These are phyloP conservation scores for Anthonomus grandis DNA, from an alignment of 1,140 invertebrate genomes.

Conservation along the genomic window DNA sequence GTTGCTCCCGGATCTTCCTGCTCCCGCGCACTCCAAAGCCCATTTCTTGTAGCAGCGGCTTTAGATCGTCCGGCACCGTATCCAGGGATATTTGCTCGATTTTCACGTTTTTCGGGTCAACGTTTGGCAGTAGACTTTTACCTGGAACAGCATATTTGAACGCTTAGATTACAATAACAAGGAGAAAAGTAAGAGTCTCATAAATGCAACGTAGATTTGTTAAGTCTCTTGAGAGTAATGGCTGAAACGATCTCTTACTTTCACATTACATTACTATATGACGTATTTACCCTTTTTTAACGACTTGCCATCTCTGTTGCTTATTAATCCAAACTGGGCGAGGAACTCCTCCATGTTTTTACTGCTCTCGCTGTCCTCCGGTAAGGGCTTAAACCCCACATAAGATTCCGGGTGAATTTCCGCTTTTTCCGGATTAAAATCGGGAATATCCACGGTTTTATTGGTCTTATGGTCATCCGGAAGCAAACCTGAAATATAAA, in stretches of 20 bases:
- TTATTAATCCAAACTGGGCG: slow-evolving; percentile 55
- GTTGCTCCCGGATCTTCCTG: slow-evolving; percentile 21
- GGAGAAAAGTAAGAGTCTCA: too few relatives aligned
- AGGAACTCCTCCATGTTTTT: slow-evolving; percentile 58
- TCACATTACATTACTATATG: background rate
- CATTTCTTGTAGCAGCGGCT: slow-evolving; percentile 53
- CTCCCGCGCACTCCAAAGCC: slow-evolving; percentile 42
- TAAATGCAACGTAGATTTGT: background rate
- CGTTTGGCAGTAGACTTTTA: background rate
- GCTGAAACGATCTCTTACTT: background rate
- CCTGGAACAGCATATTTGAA: too few relatives aligned
- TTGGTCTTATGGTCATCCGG: slow-evolving; percentile 10
- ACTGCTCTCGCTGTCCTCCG: slow-evolving; percentile 48
- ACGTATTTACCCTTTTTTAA: slow-evolving; percentile 11
- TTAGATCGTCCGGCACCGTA: slow-evolving; percentile 53
- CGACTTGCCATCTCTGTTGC: slow-evolving; percentile 26
- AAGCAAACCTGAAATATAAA: slow-evolving; percentile 14
- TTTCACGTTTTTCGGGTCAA: background rate
- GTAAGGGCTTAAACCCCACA: slow-evolving; percentile 58
- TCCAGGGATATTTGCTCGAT: slow-evolving; percentile 44
- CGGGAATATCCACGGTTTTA: slow-evolving; percentile 1
- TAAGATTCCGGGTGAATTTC: slow-evolving; percentile 51
- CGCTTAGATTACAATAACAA: too few relatives aligned
- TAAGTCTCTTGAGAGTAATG: background rate
- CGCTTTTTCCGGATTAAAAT: slow-evolving; percentile 33